Evolutionary conservation across 2,888 invertebrate genomes (phyloP).

Genomic region (Herminia tarsipennalis): DNA sequence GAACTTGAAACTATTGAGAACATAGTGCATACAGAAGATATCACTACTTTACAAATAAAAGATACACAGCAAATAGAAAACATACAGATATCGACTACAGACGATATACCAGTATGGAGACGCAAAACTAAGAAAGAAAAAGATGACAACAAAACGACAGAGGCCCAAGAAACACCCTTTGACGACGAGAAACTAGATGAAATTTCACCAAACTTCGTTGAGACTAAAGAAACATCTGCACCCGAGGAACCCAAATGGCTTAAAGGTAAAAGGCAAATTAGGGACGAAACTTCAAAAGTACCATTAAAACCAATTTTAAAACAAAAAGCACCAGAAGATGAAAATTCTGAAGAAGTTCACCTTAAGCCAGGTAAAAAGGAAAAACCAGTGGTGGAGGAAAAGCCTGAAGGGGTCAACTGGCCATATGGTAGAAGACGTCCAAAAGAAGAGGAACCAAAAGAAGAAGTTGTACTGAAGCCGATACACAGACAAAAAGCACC

Average conservation of each 20-base stretch:
- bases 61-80: slow-evolving; percentile 18
- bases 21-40: slow-evolving; percentile 85
- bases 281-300: slow-evolving; percentile 55
- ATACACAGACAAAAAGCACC: slow-evolving; percentile 52
- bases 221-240: slow-evolving; percentile 11
- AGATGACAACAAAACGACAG: not conserved
- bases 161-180: too few relatives aligned
- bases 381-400: slow-evolving; percentile 52
- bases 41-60: slow-evolving; percentile 78
- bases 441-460: slow-evolving; percentile 47
- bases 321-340: slow-evolving; percentile 51
- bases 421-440: slow-evolving; percentile 52
- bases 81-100: slow-evolving; percentile 30
- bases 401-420: slow-evolving; percentile 55
- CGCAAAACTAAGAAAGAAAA: not conserved
- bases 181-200: too few relatives aligned
- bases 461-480: slow-evolving; percentile 66
- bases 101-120: slow-evolving; percentile 4
- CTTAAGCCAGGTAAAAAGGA: slow-evolving; percentile 40
- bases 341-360: slow-evolving; percentile 71
- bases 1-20: slow-evolving; percentile 79
- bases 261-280: slow-evolving; percentile 32
- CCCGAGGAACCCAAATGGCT: slow-evolving; percentile 59
- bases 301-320: slow-evolving; percentile 57
- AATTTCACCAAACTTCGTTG: too few relatives aligned